Conservation (phyloP, 1,140 invertebrate genomes). For the Tribolium castaneum region DNA sequence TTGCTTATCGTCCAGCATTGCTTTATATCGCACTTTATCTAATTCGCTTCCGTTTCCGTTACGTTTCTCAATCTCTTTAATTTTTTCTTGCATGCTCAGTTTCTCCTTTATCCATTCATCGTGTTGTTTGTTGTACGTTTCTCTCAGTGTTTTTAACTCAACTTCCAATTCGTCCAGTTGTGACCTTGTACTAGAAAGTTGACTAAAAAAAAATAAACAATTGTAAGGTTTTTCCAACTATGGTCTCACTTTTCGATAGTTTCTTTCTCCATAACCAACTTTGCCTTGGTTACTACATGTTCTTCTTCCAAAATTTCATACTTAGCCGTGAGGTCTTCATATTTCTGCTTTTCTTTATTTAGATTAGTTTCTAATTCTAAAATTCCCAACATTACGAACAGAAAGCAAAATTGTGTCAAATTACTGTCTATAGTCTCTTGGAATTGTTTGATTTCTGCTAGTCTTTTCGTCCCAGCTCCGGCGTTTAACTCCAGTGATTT, state of each 20-base stretch:
- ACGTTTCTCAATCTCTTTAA: conserved; percentile 74
- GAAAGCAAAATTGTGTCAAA: conserved; percentile 48
- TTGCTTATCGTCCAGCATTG: conserved; percentile 78
- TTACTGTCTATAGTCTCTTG: conserved; percentile 76
- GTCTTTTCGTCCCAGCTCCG: conserved; percentile 72
- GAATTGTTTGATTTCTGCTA: conserved; percentile 74
- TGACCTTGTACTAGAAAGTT: conserved; percentile 65
- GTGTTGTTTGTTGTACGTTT: conserved; percentile 75
- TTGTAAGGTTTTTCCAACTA: conserved; percentile 57
- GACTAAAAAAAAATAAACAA: conserved; percentile 60
- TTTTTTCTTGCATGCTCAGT: conserved; percentile 71
- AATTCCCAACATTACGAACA: conserved; percentile 52
- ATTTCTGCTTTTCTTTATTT: conserved; percentile 75
- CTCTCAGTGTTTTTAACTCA: conserved; percentile 76
- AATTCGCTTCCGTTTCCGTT: conserved; percentile 70
- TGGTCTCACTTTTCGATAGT: conserved; percentile 68
- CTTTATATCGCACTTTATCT: conserved; percentile 75
- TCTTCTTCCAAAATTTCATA: conserved; percentile 87
- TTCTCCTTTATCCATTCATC: conserved; percentile 83
- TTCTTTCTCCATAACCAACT: conserved; percentile 83
- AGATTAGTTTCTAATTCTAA: conserved; percentile 76
- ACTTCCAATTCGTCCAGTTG: conserved; percentile 71
- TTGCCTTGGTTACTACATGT: conserved; percentile 81
- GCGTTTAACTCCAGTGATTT: conserved; percentile 71
- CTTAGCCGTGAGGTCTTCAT: conserved; percentile 82